A percentile compares a stretch with the other conserved stretches of the same genome.
Conservation (phyloP, 2,888 invertebrate species). For the Octonoba sinensis region DNA sequence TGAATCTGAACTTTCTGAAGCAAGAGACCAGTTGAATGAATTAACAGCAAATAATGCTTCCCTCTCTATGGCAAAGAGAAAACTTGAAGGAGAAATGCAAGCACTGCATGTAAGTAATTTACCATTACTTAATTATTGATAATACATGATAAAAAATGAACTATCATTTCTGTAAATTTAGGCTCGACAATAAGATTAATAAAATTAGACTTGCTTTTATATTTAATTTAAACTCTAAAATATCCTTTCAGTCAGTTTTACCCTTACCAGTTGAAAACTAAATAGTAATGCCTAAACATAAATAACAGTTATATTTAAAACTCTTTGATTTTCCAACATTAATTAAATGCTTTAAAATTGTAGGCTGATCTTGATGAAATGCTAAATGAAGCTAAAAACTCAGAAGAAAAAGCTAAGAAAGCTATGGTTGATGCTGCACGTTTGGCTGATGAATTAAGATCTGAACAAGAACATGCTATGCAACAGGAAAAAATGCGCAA, state of each 20-base stretch:
- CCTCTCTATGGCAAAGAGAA: constrained; percentile 97
- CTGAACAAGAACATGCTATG: constrained; percentile 98
- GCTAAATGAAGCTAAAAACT: constrained; percentile 97
- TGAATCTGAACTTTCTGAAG: constrained; percentile 96
- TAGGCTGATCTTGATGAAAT: constrained; percentile 97
- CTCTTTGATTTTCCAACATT: too few relatives aligned
- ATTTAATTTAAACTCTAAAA: too few relatives aligned
- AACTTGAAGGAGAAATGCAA: constrained; percentile 97
- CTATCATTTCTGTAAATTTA: not conserved
- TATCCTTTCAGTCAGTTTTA: too few relatives aligned
- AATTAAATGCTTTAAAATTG: constrained; percentile 8
- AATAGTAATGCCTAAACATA: not conserved
- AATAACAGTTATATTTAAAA: not conserved
- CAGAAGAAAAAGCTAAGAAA: constrained; percentile 98
- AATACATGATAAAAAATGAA: not conserved
- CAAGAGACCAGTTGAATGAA: constrained; percentile 98
- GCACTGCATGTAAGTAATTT: constrained; percentile 84
- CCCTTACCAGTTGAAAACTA: too few relatives aligned
- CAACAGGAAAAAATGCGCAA: constrained; percentile 98
- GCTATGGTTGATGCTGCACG: constrained; percentile 99
- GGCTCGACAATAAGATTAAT: not conserved
- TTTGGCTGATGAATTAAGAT: constrained; percentile 97
- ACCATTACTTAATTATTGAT: not conserved
- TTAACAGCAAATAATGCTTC: constrained; percentile 93
- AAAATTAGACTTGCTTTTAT: not conserved